phyloP scores from a whole-genome alignment of 2,888 invertebrate genomes.

The Scaptomyza reducta region DNA sequence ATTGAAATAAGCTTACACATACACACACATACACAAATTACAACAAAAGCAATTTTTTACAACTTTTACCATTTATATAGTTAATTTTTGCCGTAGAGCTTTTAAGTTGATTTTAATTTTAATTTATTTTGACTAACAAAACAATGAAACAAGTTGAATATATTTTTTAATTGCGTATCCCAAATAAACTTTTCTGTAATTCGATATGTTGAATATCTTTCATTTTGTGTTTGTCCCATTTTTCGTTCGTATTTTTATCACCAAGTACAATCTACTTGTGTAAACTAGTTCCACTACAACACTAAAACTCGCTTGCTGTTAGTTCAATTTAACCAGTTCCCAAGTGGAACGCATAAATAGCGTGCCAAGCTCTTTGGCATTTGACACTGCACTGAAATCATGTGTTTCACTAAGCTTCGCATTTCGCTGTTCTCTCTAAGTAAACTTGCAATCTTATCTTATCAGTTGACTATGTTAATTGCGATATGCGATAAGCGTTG shows the following conservation, averaged over 20 bases:
- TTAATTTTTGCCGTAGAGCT: conserved; percentile 54
- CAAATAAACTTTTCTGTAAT: conserved; percentile 48
- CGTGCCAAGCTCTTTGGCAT: conserved; percentile 30
- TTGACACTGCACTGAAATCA: conserved; percentile 43
- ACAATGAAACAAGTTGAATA: conserved; percentile 53
- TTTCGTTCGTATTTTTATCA: not conserved
- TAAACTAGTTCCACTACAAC: not conserved
- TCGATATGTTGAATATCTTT: conserved; percentile 37
- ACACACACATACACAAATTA: conserved; percentile 26
- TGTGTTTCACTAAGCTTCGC: conserved; percentile 9
- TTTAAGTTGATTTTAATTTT: conserved; percentile 70
- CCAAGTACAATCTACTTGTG: not conserved
- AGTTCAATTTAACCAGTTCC: not conserved
- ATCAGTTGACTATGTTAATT: conserved; percentile 48
- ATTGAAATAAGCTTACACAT: conserved; percentile 23
- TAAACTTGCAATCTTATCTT: conserved; percentile 43
- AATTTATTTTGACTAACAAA: conserved; percentile 66
- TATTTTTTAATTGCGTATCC: conserved; percentile 32
- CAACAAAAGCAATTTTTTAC: conserved; percentile 59
- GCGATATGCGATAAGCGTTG: conserved; percentile 38
- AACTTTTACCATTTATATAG: conserved; percentile 66
- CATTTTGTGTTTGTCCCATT: conserved; percentile 53
- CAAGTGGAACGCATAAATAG: conserved; percentile 10
- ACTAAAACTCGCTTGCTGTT: not conserved
- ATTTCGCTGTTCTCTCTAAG: conserved; percentile 21